Evolutionary conservation across 35 echinoderm and acorn worm species (phyloP).

Genomic region (Strongylocentrotus purpuratus): DNA sequence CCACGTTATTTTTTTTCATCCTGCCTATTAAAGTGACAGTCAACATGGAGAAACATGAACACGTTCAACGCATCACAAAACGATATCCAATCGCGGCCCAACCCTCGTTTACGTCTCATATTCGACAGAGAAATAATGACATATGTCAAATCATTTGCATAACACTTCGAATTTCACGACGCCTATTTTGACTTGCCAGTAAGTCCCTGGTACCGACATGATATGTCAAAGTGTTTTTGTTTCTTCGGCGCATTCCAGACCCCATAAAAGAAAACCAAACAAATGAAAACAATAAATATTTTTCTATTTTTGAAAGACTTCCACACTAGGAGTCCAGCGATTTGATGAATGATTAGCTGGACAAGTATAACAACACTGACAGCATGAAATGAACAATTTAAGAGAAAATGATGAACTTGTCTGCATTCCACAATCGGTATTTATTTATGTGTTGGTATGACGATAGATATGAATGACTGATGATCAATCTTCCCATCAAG

Average conservation of each 20-base stretch:
- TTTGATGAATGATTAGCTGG: slow-evolving; percentile 20
- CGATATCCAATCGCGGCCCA: background rate
- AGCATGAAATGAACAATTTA: background rate
- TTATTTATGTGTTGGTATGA: background rate
- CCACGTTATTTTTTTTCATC: background rate
- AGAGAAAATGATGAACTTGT: background rate
- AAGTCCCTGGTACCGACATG: background rate
- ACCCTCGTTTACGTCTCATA: background rate
- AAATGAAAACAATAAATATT: slow-evolving; percentile 37
- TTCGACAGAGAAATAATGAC: background rate
- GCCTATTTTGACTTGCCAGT: background rate
- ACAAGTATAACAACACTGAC: background rate
- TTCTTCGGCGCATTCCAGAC: background rate
- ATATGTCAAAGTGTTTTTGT: background rate
- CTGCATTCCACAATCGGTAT: background rate
- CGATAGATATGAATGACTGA: slow-evolving; percentile 7
- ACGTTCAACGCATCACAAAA: background rate
- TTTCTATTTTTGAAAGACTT: background rate
- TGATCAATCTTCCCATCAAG: background rate
- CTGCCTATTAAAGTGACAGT: background rate
- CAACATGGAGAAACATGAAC: background rate
- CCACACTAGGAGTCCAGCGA: slow-evolving; percentile 5
- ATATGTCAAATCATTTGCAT: slow-evolving; percentile 11
- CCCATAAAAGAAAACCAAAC: background rate
- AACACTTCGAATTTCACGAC: slow-evolving; percentile 19